These are phyloP conservation scores for Sycophila sp. DNA, from an alignment of 1,140 invertebrate species.

Conservation along the genomic window DNA sequence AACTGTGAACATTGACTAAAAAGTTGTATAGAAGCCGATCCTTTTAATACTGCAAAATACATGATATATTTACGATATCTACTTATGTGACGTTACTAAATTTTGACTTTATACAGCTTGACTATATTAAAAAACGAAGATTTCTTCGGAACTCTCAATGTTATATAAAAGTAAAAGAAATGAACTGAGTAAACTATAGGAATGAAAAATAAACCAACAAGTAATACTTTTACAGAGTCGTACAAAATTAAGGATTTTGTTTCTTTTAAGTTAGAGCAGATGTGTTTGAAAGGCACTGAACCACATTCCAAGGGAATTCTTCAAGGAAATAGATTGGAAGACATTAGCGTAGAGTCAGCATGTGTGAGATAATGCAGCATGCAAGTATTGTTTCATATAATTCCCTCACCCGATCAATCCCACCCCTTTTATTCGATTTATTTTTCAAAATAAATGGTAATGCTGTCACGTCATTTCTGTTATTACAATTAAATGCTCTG, in stretches of 20 bases:
- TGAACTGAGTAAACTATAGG: neutral
- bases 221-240: conserved; percentile 12
- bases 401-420: conserved; percentile 19
- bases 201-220: conserved; percentile 12
- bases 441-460: neutral
- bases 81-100: conserved; percentile 11
- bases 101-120: neutral
- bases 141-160: conserved; percentile 22
- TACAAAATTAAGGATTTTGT: conserved; percentile 27
- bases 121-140: conserved; percentile 12
- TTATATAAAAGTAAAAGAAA: conserved; percentile 18
- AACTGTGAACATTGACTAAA: conserved; percentile 15
- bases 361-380: conserved; percentile 47
- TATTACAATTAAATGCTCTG: neutral
- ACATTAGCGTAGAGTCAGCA: conserved; percentile 47
- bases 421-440: conserved; percentile 39
- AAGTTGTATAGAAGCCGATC: conserved; percentile 10
- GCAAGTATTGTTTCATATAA: conserved; percentile 43
- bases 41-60: conserved; percentile 9
- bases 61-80: conserved; percentile 13
- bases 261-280: conserved; percentile 18
- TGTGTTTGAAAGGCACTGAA: conserved; percentile 1
- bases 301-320: conserved; percentile 16
- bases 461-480: neutral
- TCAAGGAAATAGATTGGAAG: conserved; percentile 23